phyloP scores from a whole-genome alignment of 30 jellyfish, hydroid and myxozoan genomes.

The Euphysa ruthae region DNA sequence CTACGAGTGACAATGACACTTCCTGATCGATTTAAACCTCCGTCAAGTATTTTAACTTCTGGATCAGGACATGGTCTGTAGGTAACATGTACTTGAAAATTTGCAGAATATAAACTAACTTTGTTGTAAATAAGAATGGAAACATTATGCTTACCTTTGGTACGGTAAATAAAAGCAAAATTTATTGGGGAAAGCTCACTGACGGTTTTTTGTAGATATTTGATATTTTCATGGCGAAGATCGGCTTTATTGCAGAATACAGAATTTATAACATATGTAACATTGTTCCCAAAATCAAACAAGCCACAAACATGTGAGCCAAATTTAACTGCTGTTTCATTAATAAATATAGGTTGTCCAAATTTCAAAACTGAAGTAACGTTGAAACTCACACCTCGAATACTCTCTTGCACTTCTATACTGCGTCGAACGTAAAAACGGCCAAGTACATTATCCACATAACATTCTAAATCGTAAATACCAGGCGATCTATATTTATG shows the following conservation, averaged over 20 bases:
- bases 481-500: constrained; percentile 53
- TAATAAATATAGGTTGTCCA: constrained; percentile 22
- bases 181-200: neutral
- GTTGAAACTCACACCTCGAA: constrained; percentile 19
- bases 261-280: constrained; percentile 29
- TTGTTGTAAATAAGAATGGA: constrained; percentile 34
- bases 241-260: neutral
- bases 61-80: constrained; percentile 79
- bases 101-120: constrained; percentile 32
- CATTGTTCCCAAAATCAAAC: constrained; percentile 60
- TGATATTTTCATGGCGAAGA: neutral
- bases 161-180: constrained; percentile 21
- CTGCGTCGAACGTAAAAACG: constrained; percentile 19
- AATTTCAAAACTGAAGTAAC: constrained; percentile 23
- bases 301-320: constrained; percentile 62
- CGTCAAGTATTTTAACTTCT: constrained; percentile 16
- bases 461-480: constrained; percentile 30
- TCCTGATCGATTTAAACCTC: constrained; percentile 24
- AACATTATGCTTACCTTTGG: constrained; percentile 47
- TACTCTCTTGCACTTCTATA: constrained; percentile 35
- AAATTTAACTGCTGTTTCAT: constrained; percentile 30
- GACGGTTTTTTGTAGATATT: neutral
- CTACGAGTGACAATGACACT: constrained; percentile 36
- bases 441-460: constrained; percentile 40
- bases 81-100: constrained; percentile 25